phyloP scores from a whole-genome alignment of 1,140 invertebrate genomes.

The Lerema accius region DNA sequence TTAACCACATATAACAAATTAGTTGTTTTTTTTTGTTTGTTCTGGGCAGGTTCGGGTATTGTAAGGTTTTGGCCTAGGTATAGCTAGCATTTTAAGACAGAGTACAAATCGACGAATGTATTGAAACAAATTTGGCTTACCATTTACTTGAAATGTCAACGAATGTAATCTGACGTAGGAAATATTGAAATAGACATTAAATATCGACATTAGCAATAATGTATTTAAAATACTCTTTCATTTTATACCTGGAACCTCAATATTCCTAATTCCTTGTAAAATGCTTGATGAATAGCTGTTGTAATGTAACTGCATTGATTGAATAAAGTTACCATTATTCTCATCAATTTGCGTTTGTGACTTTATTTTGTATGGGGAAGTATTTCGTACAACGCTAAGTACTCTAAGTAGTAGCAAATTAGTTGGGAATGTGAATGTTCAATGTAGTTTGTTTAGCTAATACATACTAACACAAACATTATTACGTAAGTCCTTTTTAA shows the following conservation, averaged over 20 bases:
- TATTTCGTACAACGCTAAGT: too few species aligned
- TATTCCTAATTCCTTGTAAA: slow-evolving; percentile 27
- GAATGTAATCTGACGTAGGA: slow-evolving; percentile 83
- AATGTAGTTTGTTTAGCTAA: too few species aligned
- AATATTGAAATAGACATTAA: slow-evolving; percentile 82
- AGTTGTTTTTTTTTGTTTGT: slow-evolving; percentile 60
- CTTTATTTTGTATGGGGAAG: background rate
- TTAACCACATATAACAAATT: slow-evolving; percentile 57
- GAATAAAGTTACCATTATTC: slow-evolving; percentile 28
- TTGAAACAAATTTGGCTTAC: slow-evolving; percentile 73
- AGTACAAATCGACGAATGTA: slow-evolving; percentile 78
- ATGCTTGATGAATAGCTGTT: slow-evolving; percentile 23
- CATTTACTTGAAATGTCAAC: slow-evolving; percentile 81
- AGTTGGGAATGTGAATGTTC: too few species aligned
- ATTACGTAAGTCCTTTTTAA: too few species aligned
- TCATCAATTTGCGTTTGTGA: slow-evolving; percentile 17
- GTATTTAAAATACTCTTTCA: slow-evolving; percentile 80
- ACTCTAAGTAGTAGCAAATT: too few species aligned
- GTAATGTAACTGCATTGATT: slow-evolving; percentile 20
- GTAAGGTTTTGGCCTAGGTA: slow-evolving; percentile 83
- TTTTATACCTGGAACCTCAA: slow-evolving; percentile 50
- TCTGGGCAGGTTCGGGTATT: slow-evolving; percentile 83
- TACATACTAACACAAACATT: too few species aligned
- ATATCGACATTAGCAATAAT: slow-evolving; percentile 84
- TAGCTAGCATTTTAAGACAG: slow-evolving; percentile 80